phyloP scores from a whole-genome alignment of 2,888 invertebrate genomes.

The Spilarctia lutea region DNA sequence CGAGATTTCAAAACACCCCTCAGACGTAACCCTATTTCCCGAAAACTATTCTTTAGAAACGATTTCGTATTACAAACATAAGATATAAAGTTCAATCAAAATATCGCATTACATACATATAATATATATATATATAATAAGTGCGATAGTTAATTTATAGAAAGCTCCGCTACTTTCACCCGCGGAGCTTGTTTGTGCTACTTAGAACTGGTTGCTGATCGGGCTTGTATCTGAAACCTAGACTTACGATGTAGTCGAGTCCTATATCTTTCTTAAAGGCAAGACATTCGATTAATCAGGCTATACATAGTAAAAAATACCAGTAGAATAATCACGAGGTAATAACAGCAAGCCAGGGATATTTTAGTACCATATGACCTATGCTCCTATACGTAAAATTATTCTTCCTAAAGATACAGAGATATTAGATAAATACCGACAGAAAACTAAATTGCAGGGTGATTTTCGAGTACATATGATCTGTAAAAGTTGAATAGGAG shows the following conservation, averaged over 20 bases:
- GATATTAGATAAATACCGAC: too few species aligned
- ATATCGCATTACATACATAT: slow-evolving; percentile 29
- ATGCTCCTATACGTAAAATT: too few species aligned
- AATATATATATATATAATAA: too few species aligned
- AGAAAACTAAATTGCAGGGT: too few species aligned
- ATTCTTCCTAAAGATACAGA: too few species aligned
- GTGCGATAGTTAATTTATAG: slow-evolving; percentile 51
- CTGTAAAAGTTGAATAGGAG: too few species aligned
- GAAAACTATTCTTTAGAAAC: not conserved
- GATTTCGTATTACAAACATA: not conserved
- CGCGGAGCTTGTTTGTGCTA: slow-evolving; percentile 54
- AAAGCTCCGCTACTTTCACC: slow-evolving; percentile 65
- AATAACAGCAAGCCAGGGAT: too few species aligned
- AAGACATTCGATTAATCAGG: not conserved
- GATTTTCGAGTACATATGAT: too few species aligned
- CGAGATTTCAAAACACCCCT: not conserved
- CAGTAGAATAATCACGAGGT: too few species aligned
- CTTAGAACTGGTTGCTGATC: slow-evolving; percentile 15
- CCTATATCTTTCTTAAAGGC: not conserved
- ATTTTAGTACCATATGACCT: too few species aligned
- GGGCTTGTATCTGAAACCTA: not conserved
- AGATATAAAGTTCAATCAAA: slow-evolving; percentile 16
- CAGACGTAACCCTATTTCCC: not conserved
- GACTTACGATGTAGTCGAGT: not conserved
- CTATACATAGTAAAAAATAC: too few species aligned